Base-by-base conservation (phyloP, 2,113 vertebrate genomes). In the Cebidichthys violaceus region DNA sequence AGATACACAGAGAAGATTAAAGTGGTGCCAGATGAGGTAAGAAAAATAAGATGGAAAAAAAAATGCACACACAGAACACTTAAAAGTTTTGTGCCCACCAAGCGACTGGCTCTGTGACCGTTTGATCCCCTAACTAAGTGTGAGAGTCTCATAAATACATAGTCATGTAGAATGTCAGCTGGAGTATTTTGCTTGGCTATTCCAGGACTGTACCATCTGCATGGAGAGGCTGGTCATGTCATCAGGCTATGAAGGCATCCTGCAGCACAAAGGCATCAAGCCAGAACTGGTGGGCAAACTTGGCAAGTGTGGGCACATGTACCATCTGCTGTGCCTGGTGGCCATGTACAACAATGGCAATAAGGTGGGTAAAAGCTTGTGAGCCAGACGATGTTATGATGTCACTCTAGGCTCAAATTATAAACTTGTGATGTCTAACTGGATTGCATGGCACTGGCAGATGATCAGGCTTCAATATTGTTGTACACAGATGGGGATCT, bases 291-390 rank as follows among this genome's bases (percentile, higher is more conserved):
- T 99, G 85, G 98, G 97, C 88, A 98, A 96, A 92, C 92, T 99
- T 95, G 97, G 97, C 90, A 98, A 96, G 91, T 99, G 98, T 0
- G 97, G 97, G 59, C 98, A 99, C 92, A 95, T 99, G 96, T 99
- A 97, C 95, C 98, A 99, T 94, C 96, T 99, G 88, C 95, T 99
- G 88, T 99, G 98, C 93, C 96, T 99, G 81, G 96, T 99, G 83
- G 98, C 98, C 93, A 98, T 99, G 98, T 99, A 99, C 95, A 97
- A 96, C 95, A 99, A 97, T 3, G 97, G 97, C 90, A 98, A 97
- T 92, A 98, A 97, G 97, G 97, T 97, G 92, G 90, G 89, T 80
- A 88, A 73, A 79, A 73, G 80, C 90, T 75, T 71, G 62, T 6
- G 70, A 88, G 90, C 88, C 91, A 92, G 77, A 78, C 85, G 33